Conservation (phyloP, 2,113 vertebrate genomes). For the Microtus richardsoni region DNA sequence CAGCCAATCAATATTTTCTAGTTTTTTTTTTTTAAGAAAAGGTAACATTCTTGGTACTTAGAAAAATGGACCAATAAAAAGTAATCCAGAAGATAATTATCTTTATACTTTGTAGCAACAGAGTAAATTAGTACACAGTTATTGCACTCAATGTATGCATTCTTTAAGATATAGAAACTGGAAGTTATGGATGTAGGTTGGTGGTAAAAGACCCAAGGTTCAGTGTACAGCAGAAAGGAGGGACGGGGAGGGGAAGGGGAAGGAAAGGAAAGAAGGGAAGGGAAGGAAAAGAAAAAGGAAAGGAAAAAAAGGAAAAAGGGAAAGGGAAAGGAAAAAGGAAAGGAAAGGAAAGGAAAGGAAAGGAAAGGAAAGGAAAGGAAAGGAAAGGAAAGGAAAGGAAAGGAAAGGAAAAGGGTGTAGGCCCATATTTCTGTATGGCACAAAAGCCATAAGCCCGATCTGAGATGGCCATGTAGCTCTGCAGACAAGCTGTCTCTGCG, state of each 20-base stretch:
- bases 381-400: too few relatives aligned
- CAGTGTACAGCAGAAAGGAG: background rate
- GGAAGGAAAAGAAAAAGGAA: too few relatives aligned
- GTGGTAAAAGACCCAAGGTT: background rate
- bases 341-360: too few relatives aligned
- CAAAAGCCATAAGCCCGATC: too few relatives aligned
- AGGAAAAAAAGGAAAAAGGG: rapidly evolving
- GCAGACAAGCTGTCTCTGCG: too few relatives aligned
- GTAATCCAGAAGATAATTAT: background rate
- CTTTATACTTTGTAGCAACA: background rate
- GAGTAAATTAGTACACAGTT: background rate
- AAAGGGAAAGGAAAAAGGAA: rapidly evolving
- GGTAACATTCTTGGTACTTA: background rate
- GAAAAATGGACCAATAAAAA: background rate
- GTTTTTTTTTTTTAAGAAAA: background rate
- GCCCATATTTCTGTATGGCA: too few relatives aligned
- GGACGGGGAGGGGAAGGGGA: too few relatives aligned
- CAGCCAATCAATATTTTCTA: background rate
- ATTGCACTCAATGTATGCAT: background rate
- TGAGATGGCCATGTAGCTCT: too few relatives aligned
- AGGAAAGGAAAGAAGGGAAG: rapidly evolving
- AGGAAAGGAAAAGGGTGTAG: too few relatives aligned
- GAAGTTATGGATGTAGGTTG: background rate
- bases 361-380: rapidly evolving
- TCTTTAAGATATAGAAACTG: background rate